Evolutionary conservation across 2,113 vertebrate species (phyloP).

Genomic region (Prietella phreatophila): DNA sequence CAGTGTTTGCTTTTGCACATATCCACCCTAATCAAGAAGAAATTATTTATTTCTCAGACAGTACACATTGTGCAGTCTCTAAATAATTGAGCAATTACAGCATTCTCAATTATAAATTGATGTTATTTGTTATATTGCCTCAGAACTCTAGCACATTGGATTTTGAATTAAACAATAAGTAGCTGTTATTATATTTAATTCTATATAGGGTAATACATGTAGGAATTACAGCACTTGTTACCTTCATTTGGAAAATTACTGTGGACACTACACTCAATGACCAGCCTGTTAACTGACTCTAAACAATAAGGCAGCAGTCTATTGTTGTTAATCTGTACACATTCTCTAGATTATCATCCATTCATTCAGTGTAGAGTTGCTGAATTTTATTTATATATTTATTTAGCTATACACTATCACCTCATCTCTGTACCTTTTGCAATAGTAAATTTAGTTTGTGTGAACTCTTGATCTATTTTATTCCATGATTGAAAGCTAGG

Average conservation of each 20-base stretch:
- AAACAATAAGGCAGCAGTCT: neutral
- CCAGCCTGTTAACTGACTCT: neutral
- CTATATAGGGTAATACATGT: neutral
- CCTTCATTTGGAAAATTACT: neutral
- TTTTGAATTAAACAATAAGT: neutral
- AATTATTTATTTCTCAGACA: neutral
- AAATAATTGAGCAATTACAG: neutral
- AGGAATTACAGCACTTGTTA: neutral
- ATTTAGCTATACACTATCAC: neutral
- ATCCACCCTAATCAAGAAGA: constrained; percentile 3
- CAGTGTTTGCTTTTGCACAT: neutral
- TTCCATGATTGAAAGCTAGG: neutral
- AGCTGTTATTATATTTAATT: neutral
- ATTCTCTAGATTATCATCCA: neutral
- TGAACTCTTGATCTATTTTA: neutral
- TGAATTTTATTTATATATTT: neutral
- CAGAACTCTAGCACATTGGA: neutral
- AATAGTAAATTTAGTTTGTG: neutral
- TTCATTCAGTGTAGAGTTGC: neutral
- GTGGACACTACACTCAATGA: neutral
- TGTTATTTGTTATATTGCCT: neutral
- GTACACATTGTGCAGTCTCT: neutral
- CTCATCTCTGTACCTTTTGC: neutral
- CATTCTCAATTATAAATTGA: neutral
- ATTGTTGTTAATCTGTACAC: neutral